Percentiles rank a stretch among this genome's conserved stretches.
Conservation (phyloP, 1,140 invertebrate species). For the Antheraea mylitta region DNA sequence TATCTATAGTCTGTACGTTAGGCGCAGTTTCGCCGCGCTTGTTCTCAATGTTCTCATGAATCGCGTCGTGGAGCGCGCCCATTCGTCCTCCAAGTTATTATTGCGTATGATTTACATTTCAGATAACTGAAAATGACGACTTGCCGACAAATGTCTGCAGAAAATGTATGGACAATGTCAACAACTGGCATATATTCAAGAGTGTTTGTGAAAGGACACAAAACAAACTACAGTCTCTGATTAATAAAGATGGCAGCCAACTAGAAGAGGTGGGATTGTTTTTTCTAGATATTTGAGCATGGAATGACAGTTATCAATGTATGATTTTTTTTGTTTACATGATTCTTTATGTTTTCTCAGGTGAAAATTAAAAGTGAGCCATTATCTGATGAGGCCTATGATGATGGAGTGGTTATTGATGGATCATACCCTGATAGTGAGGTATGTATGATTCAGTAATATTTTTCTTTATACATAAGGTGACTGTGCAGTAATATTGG, state of each 20-base stretch:
- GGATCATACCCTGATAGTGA: slow-evolving; percentile 68
- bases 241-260: slow-evolving; percentile 71
- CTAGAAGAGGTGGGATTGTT: slow-evolving; percentile 72
- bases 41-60: slow-evolving; percentile 71
- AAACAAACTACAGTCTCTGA: slow-evolving; percentile 76
- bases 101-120: slow-evolving; percentile 72
- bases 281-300: slow-evolving; percentile 48
- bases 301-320: slow-evolving; percentile 47
- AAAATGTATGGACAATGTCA: slow-evolving; percentile 78
- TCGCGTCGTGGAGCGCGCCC: slow-evolving; percentile 47
- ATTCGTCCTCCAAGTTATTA: slow-evolving; percentile 57
- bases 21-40: slow-evolving; percentile 63
- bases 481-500: background rate
- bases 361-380: slow-evolving; percentile 75
- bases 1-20: slow-evolving; percentile 60
- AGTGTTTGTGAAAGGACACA: slow-evolving; percentile 78
- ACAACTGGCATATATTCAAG: slow-evolving; percentile 79
- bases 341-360: slow-evolving; percentile 61
- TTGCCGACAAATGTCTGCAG: slow-evolving; percentile 79
- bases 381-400: slow-evolving; percentile 68
- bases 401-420: slow-evolving; percentile 77
- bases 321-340: slow-evolving; percentile 38
- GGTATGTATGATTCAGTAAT: slow-evolving; percentile 40
- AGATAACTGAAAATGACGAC: slow-evolving; percentile 79
- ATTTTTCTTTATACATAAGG: background rate